Percentiles rank a stretch among this genome's conserved stretches.
phyloP scores from a whole-genome alignment of 37 sponge, comb jelly and placozoan genomes.

The Axinella damicornis region DNA sequence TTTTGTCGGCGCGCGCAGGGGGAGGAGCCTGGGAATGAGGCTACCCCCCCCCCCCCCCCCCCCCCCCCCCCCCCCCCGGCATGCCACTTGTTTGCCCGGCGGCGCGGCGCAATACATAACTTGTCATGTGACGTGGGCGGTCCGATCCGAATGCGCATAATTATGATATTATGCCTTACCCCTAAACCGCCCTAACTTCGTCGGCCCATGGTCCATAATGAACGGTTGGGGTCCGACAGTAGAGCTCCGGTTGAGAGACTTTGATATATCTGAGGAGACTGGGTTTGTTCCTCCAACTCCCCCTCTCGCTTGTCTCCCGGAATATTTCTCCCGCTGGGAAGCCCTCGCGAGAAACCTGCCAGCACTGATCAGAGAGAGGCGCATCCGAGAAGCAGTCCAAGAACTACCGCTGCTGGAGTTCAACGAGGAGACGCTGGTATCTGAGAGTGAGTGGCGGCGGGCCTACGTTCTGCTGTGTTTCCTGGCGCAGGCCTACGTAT shows the following conservation, averaged over 20 bases:
- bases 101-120: too few species aligned
- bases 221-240: too few species aligned
- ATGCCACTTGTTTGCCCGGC: too few species aligned
- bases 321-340: slow-evolving; percentile 69
- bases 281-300: slow-evolving; percentile 67
- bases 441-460: slow-evolving; percentile 64
- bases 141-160: too few species aligned
- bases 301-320: slow-evolving; percentile 46
- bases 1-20: too few species aligned
- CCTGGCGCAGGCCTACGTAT: slow-evolving; percentile 64
- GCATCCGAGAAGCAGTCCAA: slow-evolving; percentile 23
- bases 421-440: slow-evolving; percentile 10
- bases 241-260: slow-evolving; percentile 1
- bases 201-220: too few species aligned
- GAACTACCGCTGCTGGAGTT: slow-evolving; percentile 48
- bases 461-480: slow-evolving; percentile 48
- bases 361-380: slow-evolving; percentile 19
- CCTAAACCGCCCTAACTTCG: too few species aligned
- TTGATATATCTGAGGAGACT: slow-evolving; percentile 47
- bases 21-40: too few species aligned
- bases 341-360: slow-evolving; percentile 37
- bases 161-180: too few species aligned
- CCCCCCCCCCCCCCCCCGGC: too few species aligned
- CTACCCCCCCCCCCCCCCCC: too few species aligned
- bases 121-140: too few species aligned